Evolutionary conservation across 35 echinoderm and acorn worm genomes (phyloP).

Genomic region (Holothuria glaberrima): DNA sequence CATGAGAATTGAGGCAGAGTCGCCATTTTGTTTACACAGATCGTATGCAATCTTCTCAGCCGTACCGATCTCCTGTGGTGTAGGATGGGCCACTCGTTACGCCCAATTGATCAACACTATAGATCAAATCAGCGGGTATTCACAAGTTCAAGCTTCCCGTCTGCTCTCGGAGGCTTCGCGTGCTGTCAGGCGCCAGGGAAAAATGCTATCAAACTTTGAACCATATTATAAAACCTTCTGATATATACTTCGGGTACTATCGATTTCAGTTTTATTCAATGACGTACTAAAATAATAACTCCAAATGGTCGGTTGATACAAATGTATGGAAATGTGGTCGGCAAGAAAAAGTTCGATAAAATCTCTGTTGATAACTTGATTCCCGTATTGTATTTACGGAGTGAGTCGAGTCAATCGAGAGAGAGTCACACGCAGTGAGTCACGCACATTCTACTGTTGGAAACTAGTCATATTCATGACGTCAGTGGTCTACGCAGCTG

Average conservation of each 20-base stretch:
- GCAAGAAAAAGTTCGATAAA: constrained; percentile 9
- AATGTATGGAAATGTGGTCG: constrained; percentile 1
- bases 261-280: constrained; percentile 28
- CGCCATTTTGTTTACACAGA: constrained; percentile 49
- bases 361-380: too few species aligned
- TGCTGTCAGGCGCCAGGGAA: constrained; percentile 23
- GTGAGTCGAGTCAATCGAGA: not conserved
- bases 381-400: too few species aligned
- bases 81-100: constrained; percentile 49
- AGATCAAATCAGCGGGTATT: constrained; percentile 31
- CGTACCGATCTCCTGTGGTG: constrained; percentile 14
- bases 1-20: constrained; percentile 26
- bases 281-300: not conserved
- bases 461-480: not conserved
- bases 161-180: constrained; percentile 10
- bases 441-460: not conserved
- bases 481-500: too few species aligned
- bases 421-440: constrained; percentile 5
- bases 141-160: not conserved
- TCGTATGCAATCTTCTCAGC: constrained; percentile 16
- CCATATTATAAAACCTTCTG: constrained; percentile 1
- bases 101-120: constrained; percentile 38
- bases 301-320: not conserved
- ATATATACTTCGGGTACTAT: constrained; percentile 1
- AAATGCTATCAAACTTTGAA: not conserved